Percentiles rank a stretch among this genome's conserved stretches.
Evolutionary conservation across 2,888 invertebrate species (phyloP).

Genomic region (Trileptium ribeirensis): DNA sequence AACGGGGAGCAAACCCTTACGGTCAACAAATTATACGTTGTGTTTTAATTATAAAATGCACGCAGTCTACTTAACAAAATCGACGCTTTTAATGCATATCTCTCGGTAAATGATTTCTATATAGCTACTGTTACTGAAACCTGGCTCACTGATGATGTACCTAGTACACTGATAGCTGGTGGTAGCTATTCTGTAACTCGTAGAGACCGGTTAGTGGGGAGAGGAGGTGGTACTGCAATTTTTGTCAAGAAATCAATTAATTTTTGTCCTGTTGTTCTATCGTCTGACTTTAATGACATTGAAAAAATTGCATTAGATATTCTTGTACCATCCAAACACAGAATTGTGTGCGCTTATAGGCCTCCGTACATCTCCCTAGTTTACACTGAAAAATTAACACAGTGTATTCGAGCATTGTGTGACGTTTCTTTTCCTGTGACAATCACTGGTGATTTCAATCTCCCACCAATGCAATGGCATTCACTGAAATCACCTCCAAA

Average conservation of each 20-base stretch:
- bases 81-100: neutral
- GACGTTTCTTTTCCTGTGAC: neutral
- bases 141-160: neutral
- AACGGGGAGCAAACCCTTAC: neutral
- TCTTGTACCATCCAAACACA: neutral
- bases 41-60: too few species aligned
- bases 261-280: neutral
- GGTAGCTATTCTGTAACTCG: neutral
- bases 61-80: neutral
- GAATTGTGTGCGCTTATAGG: neutral
- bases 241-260: neutral
- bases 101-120: neutral
- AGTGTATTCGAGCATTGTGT: neutral
- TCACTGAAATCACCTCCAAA: neutral
- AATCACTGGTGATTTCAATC: neutral
- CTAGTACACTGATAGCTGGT: neutral
- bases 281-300: neutral
- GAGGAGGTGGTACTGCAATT: slow-evolving; percentile 3
- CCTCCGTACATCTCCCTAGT: neutral
- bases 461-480: neutral
- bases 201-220: neutral
- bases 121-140: neutral
- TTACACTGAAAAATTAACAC: neutral
- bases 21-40: neutral
- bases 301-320: neutral